phyloP scores from a whole-genome alignment of 2,888 invertebrate species.

The Boloria euphrosyne region DNA sequence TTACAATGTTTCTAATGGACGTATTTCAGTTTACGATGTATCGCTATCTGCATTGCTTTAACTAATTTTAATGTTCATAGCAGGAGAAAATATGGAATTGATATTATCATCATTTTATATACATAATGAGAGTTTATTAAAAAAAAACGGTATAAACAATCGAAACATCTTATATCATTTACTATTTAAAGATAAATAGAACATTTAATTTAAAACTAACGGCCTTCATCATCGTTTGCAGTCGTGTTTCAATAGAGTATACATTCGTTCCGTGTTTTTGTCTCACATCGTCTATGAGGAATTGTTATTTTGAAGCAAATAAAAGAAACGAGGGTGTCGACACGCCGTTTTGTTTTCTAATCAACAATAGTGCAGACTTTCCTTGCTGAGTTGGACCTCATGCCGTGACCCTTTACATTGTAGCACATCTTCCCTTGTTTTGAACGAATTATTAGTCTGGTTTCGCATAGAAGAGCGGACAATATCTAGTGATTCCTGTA shows the following conservation, averaged over 20 bases:
- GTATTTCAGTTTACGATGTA: background rate
- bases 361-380: slow-evolving; percentile 69
- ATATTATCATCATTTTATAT: no score
- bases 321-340: slow-evolving; percentile 79
- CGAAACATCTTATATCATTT: slow-evolving; percentile 44
- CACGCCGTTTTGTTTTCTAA: slow-evolving; percentile 75
- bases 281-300: slow-evolving; percentile 61
- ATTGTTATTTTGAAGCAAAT: slow-evolving; percentile 68
- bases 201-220: slow-evolving; percentile 69
- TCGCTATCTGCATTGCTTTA: no score
- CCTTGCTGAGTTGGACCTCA: slow-evolving; percentile 63
- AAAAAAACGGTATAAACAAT: slow-evolving; percentile 20
- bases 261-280: slow-evolving; percentile 71
- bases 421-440: slow-evolving; percentile 68
- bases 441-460: slow-evolving; percentile 80
- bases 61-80: no score
- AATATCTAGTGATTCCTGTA: slow-evolving; percentile 76
- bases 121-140: background rate
- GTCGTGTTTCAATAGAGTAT: slow-evolving; percentile 57
- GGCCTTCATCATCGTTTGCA: slow-evolving; percentile 67
- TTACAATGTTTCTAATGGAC: background rate
- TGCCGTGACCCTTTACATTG: slow-evolving; percentile 70
- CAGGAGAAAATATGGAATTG: no score
- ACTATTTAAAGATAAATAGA: slow-evolving; percentile 49
- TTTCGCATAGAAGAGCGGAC: slow-evolving; percentile 72